These are phyloP conservation scores for Agapetus fuscipes DNA, from an alignment of 2,888 invertebrate genomes.

Conservation along the genomic window DNA sequence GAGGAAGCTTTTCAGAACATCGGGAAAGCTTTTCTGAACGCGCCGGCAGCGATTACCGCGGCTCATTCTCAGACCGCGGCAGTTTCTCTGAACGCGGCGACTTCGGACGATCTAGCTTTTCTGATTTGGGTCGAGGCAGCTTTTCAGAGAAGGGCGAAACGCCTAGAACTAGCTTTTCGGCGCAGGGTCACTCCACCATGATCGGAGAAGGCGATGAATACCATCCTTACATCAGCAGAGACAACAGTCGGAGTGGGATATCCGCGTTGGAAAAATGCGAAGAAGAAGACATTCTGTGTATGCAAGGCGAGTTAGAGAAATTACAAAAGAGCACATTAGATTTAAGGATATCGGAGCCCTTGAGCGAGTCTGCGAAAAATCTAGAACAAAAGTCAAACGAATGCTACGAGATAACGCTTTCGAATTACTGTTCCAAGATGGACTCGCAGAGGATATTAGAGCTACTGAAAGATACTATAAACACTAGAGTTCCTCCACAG, in stretches of 20 bases:
- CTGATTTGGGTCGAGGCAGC: constrained; percentile 40
- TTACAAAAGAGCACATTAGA: constrained; percentile 40
- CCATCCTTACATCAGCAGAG: constrained; percentile 33
- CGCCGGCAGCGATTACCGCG: constrained; percentile 20
- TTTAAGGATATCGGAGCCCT: constrained; percentile 23
- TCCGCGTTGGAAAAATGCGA: constrained; percentile 33
- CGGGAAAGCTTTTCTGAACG: constrained; percentile 33
- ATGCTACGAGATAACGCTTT: constrained; percentile 64
- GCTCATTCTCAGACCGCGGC: constrained; percentile 39
- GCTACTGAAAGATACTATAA: constrained; percentile 69
- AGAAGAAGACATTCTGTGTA: constrained; percentile 27
- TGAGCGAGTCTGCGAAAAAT: constrained; percentile 11
- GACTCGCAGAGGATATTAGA: constrained; percentile 73
- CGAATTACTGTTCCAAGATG: constrained; percentile 69
- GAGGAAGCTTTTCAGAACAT: constrained; percentile 42
- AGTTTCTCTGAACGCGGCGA: constrained; percentile 42
- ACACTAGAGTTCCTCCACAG: constrained; percentile 64
- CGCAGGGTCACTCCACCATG: constrained; percentile 29
- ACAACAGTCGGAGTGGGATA: constrained; percentile 30
- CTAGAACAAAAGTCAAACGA: constrained; percentile 27
- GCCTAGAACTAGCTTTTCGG: constrained; percentile 39
- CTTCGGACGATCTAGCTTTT: constrained; percentile 38
- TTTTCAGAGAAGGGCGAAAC: constrained; percentile 42
- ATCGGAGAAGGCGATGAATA: constrained; percentile 40
- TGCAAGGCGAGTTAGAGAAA: constrained; percentile 34